A percentile compares a stretch with the other conserved stretches of the same genome.
Conservation (phyloP, 2,113 vertebrate genomes). For the Cyphomyrus plagiostoma region DNA sequence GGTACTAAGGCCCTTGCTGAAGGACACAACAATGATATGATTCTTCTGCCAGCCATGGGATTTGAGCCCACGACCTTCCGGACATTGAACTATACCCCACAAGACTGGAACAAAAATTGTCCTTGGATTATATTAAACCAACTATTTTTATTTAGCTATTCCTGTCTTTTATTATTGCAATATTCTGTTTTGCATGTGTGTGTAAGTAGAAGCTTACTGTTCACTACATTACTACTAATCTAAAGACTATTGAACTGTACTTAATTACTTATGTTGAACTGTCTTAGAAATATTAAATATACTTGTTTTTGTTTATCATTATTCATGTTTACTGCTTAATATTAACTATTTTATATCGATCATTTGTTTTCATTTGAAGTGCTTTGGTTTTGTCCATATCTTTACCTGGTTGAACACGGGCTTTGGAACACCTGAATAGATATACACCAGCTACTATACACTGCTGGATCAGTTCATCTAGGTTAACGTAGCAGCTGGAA, state of each 20-base stretch:
- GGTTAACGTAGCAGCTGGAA: not conserved
- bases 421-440: not conserved
- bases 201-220: not conserved
- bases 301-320: not conserved
- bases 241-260: not conserved
- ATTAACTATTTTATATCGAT: not conserved
- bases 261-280: not conserved
- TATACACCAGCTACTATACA: not conserved
- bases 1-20: not conserved
- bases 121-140: not conserved
- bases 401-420: not conserved
- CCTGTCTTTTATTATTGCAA: not conserved
- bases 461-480: not conserved
- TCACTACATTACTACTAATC: not conserved
- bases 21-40: not conserved
- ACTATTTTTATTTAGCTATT: not conserved
- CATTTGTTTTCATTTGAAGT: not conserved
- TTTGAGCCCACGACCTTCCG: not conserved
- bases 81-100: not conserved
- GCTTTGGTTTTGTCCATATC: not conserved
- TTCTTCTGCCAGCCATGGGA: not conserved
- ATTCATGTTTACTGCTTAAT: not conserved
- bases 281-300: not conserved
- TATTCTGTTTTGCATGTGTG: not conserved
- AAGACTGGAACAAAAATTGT: not conserved